Conservation (phyloP, 2,113 vertebrate species). For the Chauna torquata region DNA sequence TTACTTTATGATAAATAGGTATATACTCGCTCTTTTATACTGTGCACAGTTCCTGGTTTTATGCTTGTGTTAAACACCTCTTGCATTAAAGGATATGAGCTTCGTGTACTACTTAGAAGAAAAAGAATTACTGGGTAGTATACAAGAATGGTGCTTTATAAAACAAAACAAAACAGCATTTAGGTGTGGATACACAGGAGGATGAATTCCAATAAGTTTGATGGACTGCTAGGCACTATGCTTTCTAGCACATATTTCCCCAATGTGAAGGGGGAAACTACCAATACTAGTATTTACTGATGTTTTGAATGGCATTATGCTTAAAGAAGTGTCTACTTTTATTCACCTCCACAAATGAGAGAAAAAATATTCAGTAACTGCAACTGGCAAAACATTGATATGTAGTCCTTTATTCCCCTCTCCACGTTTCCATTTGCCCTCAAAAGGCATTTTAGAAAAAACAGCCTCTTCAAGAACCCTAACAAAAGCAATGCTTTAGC, state of each 20-base stretch:
- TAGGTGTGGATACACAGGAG: neutral
- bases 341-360: neutral
- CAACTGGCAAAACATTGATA: neutral
- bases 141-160: neutral
- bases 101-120: neutral
- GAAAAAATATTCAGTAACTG: neutral
- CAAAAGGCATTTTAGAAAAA: neutral
- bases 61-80: neutral
- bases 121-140: neutral
- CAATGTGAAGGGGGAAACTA: neutral
- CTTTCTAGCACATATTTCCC: neutral
- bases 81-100: neutral
- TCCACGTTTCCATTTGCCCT: neutral
- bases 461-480: neutral
- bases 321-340: neutral
- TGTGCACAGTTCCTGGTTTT: neutral
- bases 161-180: neutral
- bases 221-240: neutral
- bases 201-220: neutral
- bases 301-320: neutral
- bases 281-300: rapidly evolving
- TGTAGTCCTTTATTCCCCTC: neutral
- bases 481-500: neutral
- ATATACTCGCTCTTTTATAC: neutral
- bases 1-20: neutral